Conservation (phyloP, 2,888 invertebrate genomes). For the Biston betularia region DNA sequence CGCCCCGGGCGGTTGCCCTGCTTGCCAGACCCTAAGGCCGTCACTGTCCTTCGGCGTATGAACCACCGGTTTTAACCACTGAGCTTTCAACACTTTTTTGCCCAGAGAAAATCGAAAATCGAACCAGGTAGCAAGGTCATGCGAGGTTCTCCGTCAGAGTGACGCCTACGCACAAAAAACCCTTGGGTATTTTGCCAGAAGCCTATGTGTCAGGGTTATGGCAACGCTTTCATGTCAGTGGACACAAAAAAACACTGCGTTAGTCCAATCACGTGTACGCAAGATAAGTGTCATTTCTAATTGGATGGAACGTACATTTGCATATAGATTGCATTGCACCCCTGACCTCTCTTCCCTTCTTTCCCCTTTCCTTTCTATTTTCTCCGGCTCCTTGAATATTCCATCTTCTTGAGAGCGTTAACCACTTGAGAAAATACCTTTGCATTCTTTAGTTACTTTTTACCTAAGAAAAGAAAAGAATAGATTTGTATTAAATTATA, state of each 20-base stretch:
- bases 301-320: slow-evolving; percentile 74
- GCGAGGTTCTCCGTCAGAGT: too few species aligned
- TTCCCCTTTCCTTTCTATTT: slow-evolving; percentile 4
- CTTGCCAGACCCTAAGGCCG: too few species aligned
- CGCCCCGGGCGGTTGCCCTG: too few species aligned
- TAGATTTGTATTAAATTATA: slow-evolving; percentile 1
- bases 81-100: too few species aligned
- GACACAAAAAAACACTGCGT: slow-evolving; percentile 38
- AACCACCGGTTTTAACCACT: too few species aligned
- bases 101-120: too few species aligned
- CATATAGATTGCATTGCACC: slow-evolving; percentile 75
- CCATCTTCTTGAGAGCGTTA: slow-evolving; percentile 37
- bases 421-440: slow-evolving; percentile 18
- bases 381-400: slow-evolving; percentile 33
- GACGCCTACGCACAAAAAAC: too few species aligned
- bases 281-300: slow-evolving; percentile 65
- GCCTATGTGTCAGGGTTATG: too few species aligned
- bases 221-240: background rate
- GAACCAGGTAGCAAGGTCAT: too few species aligned
- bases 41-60: too few species aligned
- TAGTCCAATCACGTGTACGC: slow-evolving; percentile 45
- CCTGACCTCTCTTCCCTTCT: slow-evolving; percentile 43
- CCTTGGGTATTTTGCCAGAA: too few species aligned
- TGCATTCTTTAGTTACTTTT: slow-evolving; percentile 5
- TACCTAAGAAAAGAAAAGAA: background rate